A percentile compares a stretch with the other conserved stretches of the same genome.
These are phyloP conservation scores for Epizoanthus ramosus DNA, from an alignment of 92 coral and sea anemone genomes.

Conservation along the genomic window DNA sequence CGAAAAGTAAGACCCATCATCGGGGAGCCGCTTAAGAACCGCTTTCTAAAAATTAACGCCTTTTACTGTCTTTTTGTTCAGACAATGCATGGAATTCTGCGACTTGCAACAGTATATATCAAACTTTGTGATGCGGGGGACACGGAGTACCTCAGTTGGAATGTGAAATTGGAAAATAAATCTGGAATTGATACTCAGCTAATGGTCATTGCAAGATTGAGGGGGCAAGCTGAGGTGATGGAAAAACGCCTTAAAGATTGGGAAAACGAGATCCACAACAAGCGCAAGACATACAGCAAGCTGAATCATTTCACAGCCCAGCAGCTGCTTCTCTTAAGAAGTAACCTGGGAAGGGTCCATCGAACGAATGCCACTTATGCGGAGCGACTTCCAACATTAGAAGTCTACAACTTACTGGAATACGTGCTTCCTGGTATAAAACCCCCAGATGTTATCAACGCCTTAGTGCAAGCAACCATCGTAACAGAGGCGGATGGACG, in stretches of 20 bases:
- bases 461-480: conserved; percentile 8
- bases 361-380: background rate
- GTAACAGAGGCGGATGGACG: conserved; percentile 2
- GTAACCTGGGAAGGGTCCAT: conserved; percentile 3
- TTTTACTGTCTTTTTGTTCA: background rate
- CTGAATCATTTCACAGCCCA: conserved; percentile 25
- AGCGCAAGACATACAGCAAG: conserved; percentile 16
- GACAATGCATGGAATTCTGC: conserved; percentile 27
- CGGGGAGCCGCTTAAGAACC: too few species aligned
- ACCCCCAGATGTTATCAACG: background rate
- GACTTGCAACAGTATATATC: conserved; percentile 15
- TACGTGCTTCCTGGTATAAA: conserved; percentile 19
- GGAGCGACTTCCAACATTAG: conserved; percentile 29
- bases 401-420: conserved; percentile 24
- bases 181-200: background rate
- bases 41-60: background rate
- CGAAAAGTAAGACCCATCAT: too few species aligned
- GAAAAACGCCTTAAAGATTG: conserved; percentile 2
- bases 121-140: conserved; percentile 16
- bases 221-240: conserved; percentile 7
- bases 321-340: conserved; percentile 17
- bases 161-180: background rate
- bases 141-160: conserved; percentile 3
- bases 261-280: conserved; percentile 16
- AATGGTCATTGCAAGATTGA: background rate